These are phyloP conservation scores for Halocynthia roretzi DNA, from an alignment of 23 tunicate genomes.

Conservation along the genomic window DNA sequence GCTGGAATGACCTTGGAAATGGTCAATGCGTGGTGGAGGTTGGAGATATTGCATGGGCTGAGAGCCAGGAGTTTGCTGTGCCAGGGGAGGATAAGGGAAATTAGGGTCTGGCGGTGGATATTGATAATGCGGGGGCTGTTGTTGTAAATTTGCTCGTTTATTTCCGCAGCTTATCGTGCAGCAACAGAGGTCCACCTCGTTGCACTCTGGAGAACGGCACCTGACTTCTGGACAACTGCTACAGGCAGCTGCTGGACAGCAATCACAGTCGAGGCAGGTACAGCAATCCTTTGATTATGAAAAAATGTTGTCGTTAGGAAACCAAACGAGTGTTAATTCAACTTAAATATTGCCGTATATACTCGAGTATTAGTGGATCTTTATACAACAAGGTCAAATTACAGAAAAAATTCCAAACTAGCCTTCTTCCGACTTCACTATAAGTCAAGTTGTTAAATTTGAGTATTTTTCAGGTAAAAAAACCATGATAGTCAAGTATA, in stretches of 20 bases:
- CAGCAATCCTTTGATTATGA: background rate
- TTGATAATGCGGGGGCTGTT: background rate
- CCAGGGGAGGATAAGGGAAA: slow-evolving; percentile 8
- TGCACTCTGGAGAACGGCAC: slow-evolving; percentile 38
- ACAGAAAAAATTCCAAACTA: too few species aligned
- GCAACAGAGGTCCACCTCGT: slow-evolving; percentile 39
- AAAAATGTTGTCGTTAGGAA: too few species aligned
- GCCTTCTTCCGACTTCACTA: too few species aligned
- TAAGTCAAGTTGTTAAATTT: too few species aligned
- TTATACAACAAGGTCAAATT: too few species aligned
- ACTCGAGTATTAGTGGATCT: too few species aligned
- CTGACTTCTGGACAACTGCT: slow-evolving; percentile 24
- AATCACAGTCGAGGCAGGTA: background rate
- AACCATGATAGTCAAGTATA: too few species aligned
- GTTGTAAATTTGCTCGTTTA: background rate
- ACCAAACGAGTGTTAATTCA: too few species aligned
- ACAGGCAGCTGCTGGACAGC: slow-evolving; percentile 4
- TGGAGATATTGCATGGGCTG: background rate
- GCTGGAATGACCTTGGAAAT: background rate
- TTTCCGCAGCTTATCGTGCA: slow-evolving; percentile 13
- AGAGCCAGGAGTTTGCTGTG: background rate
- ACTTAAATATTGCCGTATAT: too few species aligned
- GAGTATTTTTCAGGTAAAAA: too few species aligned
- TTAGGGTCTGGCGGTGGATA: slow-evolving; percentile 18
- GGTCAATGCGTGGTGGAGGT: background rate